These are phyloP conservation scores for Varecia variegata DNA, from an alignment of 2,797 vertebrate genomes.

Conservation along the genomic window DNA sequence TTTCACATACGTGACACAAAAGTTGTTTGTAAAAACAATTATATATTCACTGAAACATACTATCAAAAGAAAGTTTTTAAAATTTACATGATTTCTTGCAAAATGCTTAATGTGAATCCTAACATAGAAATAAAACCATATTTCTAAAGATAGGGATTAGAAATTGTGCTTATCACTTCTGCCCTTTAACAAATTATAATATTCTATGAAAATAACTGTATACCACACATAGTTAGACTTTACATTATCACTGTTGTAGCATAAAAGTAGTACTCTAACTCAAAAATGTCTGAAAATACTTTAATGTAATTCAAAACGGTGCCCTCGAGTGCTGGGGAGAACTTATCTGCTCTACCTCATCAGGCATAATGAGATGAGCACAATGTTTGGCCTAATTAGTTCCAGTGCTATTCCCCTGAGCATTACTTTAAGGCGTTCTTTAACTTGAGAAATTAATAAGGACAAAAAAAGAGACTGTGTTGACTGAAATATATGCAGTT, in stretches of 20 bases:
- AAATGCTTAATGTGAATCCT: constrained; percentile 40
- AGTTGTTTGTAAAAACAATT: not conserved
- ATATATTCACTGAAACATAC: constrained; percentile 6
- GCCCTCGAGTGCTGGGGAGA: not conserved
- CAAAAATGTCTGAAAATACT: not conserved
- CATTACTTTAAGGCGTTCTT: constrained; percentile 30
- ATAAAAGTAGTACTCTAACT: not conserved
- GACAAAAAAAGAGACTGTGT: not conserved
- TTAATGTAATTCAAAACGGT: not conserved
- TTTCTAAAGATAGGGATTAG: constrained; percentile 40
- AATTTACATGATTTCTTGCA: not conserved
- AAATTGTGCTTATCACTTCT: constrained; percentile 40
- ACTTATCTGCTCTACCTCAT: not conserved
- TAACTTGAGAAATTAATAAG: constrained; percentile 60
- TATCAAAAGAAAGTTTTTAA: constrained; percentile 48
- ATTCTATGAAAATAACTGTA: constrained; percentile 7
- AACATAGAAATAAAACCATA: not conserved
- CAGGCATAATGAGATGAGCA: not conserved
- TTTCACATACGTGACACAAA: not conserved
- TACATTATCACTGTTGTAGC: not conserved
- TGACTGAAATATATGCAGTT: constrained; percentile 22
- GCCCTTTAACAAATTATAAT: constrained; percentile 25
- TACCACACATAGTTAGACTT: not conserved
- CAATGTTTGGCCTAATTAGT: constrained; percentile 40
- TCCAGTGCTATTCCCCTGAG: not conserved